Evolutionary conservation across 2,113 vertebrate species (phyloP), one percentile per base, ranked within the genome.

Genomic region (Amblyornis subalaris): DNA sequence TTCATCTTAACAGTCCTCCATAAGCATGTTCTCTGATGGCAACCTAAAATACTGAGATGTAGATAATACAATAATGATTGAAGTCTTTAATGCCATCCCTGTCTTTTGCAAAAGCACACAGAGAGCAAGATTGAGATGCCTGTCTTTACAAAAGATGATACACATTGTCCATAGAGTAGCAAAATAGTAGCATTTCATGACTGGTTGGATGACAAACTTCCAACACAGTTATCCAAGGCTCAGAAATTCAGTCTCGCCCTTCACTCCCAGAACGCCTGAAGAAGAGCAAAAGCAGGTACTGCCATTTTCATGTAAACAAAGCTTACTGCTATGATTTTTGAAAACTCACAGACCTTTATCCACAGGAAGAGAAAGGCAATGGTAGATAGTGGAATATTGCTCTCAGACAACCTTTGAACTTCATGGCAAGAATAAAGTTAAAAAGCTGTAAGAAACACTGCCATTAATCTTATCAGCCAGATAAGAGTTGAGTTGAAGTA

Each of bases 381-480:
- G 18, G 55, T 17, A 48, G 25, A 36, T 24, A 70, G 58, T 23
- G 35, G 45, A 93, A 91, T 48, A 73, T 5, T 83, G 53, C 69
- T 87, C 60, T 94, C 5, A 1, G 55, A 64, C 31, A 85, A 93
- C 85, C 91, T 95, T 93, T 95, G 83, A 71, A 70, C 85, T 93
- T 75, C 70, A 53, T 40, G 54, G 79, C 60, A 92, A 87, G 64
- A 66, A 91, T 58, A 75, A 89, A 93, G 91, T 71, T 79, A 82
- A 94, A 92, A 96, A 94, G 20, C 64, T 60, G 2, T 48, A 90
- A 90, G 94, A 95, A 95, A 65, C 12, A 29, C 42, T 94, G 93
- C 69, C 81, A 81, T 85, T 94, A 95, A 94, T 91, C 80, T 97
- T 96, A 97, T 97, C 97, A 73, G 85, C 5, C 40, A 95, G 96